These are phyloP conservation scores for Pitta sordida DNA, from an alignment of 2,113 vertebrate genomes.

Conservation along the genomic window DNA sequence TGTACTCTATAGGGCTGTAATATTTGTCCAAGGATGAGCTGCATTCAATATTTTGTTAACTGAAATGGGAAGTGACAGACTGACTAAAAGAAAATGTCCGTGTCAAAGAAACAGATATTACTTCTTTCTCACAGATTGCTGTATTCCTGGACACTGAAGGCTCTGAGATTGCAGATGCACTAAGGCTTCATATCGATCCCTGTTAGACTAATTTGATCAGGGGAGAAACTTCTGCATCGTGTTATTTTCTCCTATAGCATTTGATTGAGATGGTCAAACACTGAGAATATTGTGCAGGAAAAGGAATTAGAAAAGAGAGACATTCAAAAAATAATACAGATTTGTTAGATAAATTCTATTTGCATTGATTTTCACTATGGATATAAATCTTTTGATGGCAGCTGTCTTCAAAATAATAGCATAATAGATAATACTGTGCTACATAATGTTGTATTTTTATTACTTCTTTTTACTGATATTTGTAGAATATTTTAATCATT, in stretches of 20 bases:
- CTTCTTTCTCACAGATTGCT: slow-evolving; percentile 69
- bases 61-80: slow-evolving; percentile 88
- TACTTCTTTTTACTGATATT: not conserved
- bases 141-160: slow-evolving; percentile 52
- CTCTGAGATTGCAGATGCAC: slow-evolving; percentile 31
- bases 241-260: slow-evolving; percentile 31
- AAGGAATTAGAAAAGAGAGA: not conserved
- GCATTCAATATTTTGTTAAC: slow-evolving; percentile 78
- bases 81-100: slow-evolving; percentile 81
- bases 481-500: not conserved
- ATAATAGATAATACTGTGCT: not conserved
- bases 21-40: slow-evolving; percentile 75
- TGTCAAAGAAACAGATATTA: slow-evolving; percentile 77
- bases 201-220: slow-evolving; percentile 75
- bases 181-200: slow-evolving; percentile 70
- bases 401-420: slow-evolving; percentile 17
- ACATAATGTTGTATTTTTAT: slow-evolving; percentile 1
- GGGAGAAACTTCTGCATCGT: slow-evolving; percentile 43
- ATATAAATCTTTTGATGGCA: slow-evolving; percentile 11
- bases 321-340: not conserved
- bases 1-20: slow-evolving; percentile 58
- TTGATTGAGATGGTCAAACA: slow-evolving; percentile 48
- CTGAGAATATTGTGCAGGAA: not conserved
- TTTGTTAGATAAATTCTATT: not conserved
- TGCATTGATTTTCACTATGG: not conserved